A percentile compares a stretch with the other conserved stretches of the same genome.
phyloP scores from a whole-genome alignment of 2,797 vertebrate genomes.

The Notamacropus eugenii region DNA sequence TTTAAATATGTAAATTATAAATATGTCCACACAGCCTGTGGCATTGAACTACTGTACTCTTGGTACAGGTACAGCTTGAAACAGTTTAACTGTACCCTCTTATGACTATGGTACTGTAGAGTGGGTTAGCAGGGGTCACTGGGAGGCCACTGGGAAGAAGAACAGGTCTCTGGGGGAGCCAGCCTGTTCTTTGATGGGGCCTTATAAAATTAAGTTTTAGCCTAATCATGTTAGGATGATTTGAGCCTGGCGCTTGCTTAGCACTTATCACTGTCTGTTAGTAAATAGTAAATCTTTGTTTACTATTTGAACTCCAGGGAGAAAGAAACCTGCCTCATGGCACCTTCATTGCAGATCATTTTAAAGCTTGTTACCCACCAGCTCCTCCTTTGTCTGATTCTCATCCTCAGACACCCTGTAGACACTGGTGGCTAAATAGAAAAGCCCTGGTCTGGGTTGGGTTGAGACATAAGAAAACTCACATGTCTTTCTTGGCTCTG shows the following conservation, averaged over 20 bases:
- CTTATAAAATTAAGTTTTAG: conserved; percentile 15
- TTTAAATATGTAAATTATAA: conserved; percentile 79
- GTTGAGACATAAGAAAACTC: background rate
- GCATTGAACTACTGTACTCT: conserved; percentile 71
- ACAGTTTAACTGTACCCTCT: conserved; percentile 76
- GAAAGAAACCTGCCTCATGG: conserved; percentile 40
- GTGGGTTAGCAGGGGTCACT: conserved; percentile 57
- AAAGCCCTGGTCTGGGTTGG: background rate
- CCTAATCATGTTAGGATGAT: background rate
- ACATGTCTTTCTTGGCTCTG: background rate
- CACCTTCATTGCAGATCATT: conserved; percentile 40
- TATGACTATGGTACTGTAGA: conserved; percentile 83
- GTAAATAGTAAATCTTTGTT: background rate
- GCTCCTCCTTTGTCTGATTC: conserved; percentile 42
- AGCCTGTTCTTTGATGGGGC: conserved; percentile 7
- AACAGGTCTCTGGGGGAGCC: background rate
- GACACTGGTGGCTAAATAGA: background rate
- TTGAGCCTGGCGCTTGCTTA: background rate
- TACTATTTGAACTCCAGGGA: conserved; percentile 43
- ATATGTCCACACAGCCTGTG: conserved; percentile 61
- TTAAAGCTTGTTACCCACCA: conserved; percentile 19
- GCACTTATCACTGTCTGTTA: background rate
- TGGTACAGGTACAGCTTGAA: conserved; percentile 80
- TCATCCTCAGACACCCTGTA: background rate
- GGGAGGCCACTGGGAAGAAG: conserved; percentile 51